Evolutionary conservation across 2,797 vertebrate species (phyloP).

Genomic region (Anguilla obscura): DNA sequence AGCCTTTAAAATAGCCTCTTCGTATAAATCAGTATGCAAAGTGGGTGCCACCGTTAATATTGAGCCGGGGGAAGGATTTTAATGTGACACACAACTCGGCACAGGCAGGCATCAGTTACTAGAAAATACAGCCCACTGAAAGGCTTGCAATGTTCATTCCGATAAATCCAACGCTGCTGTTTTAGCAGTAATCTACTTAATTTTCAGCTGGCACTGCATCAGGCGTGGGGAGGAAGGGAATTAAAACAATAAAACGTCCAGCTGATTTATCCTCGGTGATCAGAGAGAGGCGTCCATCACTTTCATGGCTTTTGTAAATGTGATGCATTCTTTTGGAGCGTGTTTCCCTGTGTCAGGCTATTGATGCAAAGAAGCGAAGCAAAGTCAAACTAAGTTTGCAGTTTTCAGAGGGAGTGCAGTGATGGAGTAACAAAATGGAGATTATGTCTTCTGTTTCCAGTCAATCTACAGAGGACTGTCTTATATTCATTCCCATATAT

Average conservation of each 20-base stretch:
- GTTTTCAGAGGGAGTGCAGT: not conserved
- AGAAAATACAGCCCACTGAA: conserved; percentile 40
- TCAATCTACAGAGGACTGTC: not conserved
- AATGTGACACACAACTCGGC: conserved; percentile 53
- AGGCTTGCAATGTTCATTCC: conserved; percentile 28
- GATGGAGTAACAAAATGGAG: too few species aligned
- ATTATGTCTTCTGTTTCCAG: not conserved
- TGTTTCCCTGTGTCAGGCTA: conserved; percentile 4
- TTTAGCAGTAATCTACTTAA: conserved; percentile 41
- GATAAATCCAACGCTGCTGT: conserved; percentile 32
- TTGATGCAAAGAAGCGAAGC: conserved; percentile 5
- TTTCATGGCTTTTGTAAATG: conserved; percentile 33
- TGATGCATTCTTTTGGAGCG: conserved; percentile 2
- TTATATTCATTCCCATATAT: not conserved
- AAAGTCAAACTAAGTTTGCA: conserved; percentile 35
- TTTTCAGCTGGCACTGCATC: conserved; percentile 26
- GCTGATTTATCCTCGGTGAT: conserved; percentile 44
- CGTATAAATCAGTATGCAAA: conserved; percentile 65
- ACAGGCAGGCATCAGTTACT: conserved; percentile 46
- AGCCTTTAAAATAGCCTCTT: conserved; percentile 45
- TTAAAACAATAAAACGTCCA: conserved; percentile 38
- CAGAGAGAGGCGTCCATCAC: conserved; percentile 38
- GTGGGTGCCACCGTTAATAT: conserved; percentile 51
- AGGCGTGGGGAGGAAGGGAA: conserved; percentile 2
- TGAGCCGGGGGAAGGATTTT: conserved; percentile 54